phyloP scores from a whole-genome alignment of 2,888 invertebrate species.

The Parthenolecanium corni region DNA sequence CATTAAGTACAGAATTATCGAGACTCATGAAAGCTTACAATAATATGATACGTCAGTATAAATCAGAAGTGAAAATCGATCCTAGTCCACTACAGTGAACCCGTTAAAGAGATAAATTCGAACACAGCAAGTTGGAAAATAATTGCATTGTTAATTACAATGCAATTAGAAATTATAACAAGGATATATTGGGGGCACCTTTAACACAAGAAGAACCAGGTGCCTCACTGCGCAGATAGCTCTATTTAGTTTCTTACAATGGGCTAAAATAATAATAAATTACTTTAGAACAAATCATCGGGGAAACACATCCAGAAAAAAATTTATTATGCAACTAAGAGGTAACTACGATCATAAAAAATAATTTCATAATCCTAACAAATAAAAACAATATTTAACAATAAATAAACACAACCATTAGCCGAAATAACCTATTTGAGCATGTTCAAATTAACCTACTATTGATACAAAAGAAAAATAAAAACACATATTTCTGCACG shows the following conservation, averaged over 20 bases:
- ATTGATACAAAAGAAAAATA: not conserved
- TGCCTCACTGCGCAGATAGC: no score
- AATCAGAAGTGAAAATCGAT: no score
- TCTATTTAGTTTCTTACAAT: no score
- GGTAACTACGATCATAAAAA: constrained; percentile 6
- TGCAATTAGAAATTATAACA: no score
- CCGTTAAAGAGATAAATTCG: no score
- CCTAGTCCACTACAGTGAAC: no score
- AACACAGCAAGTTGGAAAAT: no score
- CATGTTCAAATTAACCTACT: constrained; percentile 2
- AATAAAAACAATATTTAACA: constrained; percentile 5
- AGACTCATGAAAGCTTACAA: not conserved
- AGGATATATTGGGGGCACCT: no score
- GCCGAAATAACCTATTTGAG: constrained; percentile 15
- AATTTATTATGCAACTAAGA: constrained; percentile 3
- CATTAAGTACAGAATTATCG: not conserved
- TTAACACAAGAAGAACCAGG: no score
- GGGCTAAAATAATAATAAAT: no score
- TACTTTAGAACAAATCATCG: no score
- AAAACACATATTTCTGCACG: not conserved
- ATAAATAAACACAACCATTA: constrained; percentile 16
- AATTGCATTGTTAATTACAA: no score
- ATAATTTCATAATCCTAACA: constrained; percentile 5
- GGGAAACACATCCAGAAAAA: not conserved
- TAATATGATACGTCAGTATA: not conserved